These are phyloP conservation scores for Meghimatium bilineatum DNA, from an alignment of 2,888 invertebrate genomes.

Conservation along the genomic window DNA sequence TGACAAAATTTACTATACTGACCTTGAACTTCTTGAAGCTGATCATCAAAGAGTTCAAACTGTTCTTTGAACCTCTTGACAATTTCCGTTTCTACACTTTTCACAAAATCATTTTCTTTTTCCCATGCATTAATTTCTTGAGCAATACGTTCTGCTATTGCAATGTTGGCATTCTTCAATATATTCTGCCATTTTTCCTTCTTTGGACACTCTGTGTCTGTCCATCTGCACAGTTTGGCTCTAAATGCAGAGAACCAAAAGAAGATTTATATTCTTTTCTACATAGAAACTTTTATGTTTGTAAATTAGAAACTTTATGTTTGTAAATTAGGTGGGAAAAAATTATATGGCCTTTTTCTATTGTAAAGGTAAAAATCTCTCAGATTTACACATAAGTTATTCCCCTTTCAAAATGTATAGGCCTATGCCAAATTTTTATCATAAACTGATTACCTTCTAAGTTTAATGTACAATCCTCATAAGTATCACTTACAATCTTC, in stretches of 20 bases:
- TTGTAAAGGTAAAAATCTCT: too few relatives aligned
- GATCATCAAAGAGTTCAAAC: constrained; percentile 70
- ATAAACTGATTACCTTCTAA: too few relatives aligned
- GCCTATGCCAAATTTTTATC: too few relatives aligned
- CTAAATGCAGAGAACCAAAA: neutral
- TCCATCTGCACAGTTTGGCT: constrained; percentile 48
- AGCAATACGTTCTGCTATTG: constrained; percentile 62
- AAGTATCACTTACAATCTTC: too few relatives aligned
- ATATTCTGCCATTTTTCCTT: constrained; percentile 56
- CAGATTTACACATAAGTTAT: too few relatives aligned
- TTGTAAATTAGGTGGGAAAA: neutral
- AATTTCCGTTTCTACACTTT: constrained; percentile 59
- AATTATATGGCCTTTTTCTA: neutral
- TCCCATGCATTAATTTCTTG: constrained; percentile 69
- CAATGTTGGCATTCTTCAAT: constrained; percentile 54
- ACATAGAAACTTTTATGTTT: too few relatives aligned
- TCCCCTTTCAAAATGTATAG: too few relatives aligned
- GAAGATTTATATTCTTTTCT: too few relatives aligned
- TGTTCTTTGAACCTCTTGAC: constrained; percentile 66
- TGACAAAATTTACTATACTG: constrained; percentile 7
- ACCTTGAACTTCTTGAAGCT: constrained; percentile 70
- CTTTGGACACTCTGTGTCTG: constrained; percentile 54
- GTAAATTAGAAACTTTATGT: neutral
- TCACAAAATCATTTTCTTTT: constrained; percentile 57
- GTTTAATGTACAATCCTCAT: too few relatives aligned